These are phyloP conservation scores for Spisula solida DNA, from an alignment of 2,888 invertebrate genomes.

Conservation along the genomic window DNA sequence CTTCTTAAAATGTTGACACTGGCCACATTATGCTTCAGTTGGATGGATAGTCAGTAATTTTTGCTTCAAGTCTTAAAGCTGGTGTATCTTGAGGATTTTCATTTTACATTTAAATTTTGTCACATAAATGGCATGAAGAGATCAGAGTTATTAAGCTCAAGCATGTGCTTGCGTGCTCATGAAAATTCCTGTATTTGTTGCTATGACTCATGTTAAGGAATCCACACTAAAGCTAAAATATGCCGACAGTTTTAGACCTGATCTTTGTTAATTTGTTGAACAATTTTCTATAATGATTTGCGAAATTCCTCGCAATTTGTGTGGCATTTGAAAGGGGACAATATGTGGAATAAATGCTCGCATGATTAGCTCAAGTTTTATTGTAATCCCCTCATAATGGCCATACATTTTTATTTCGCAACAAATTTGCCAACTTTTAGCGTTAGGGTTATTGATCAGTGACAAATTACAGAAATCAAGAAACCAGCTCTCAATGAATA, in stretches of 20 bases:
- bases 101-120: neutral
- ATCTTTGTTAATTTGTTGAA: constrained; percentile 46
- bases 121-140: neutral
- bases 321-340: constrained; percentile 16
- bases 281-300: constrained; percentile 43
- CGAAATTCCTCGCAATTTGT: constrained; percentile 38
- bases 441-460: neutral
- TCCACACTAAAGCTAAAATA: neutral
- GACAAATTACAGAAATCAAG: constrained; percentile 6
- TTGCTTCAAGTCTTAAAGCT: neutral
- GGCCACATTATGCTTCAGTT: neutral
- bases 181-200: neutral
- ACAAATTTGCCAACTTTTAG: constrained; percentile 11
- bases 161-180: constrained; percentile 1
- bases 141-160: neutral
- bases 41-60: neutral
- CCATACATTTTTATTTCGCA: constrained; percentile 27
- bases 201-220: constrained; percentile 28
- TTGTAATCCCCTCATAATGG: constrained; percentile 27
- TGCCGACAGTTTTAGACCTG: constrained; percentile 9
- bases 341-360: constrained; percentile 31
- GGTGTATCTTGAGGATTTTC: neutral
- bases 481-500: constrained; percentile 16
- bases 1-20: too few relatives aligned
- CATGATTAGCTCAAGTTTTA: constrained; percentile 29